These are phyloP conservation scores for Acanthosepion pharaonis DNA, from an alignment of 2,888 invertebrate species.

Conservation along the genomic window DNA sequence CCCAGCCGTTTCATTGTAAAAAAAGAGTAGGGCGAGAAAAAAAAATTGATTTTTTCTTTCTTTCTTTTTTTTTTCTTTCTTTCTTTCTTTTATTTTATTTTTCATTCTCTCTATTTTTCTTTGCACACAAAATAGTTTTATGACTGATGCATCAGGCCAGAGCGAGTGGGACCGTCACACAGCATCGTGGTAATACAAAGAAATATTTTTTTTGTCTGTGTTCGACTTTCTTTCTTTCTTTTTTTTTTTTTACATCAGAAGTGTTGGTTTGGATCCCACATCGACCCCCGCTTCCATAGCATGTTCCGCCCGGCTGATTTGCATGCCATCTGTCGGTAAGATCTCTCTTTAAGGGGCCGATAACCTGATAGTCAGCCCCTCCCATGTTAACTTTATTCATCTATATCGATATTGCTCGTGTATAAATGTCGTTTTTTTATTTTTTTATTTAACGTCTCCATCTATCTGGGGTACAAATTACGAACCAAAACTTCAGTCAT, in stretches of 20 bases:
- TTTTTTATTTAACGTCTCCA: no score
- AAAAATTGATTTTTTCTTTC: background rate
- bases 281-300: background rate
- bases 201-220: background rate
- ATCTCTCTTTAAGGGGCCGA: background rate
- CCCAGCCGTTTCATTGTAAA: background rate
- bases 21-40: background rate
- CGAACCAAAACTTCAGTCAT: background rate
- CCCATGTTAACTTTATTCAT: background rate
- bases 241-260: background rate
- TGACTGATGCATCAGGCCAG: background rate
- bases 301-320: slow-evolving; percentile 1
- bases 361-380: background rate
- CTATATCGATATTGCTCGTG: slow-evolving; percentile 6
- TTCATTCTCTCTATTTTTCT: background rate
- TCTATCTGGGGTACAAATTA: no score
- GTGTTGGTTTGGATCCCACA: background rate
- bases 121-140: background rate
- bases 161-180: background rate
- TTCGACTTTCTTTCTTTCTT: background rate
- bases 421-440: background rate
- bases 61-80: background rate
- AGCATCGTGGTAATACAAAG: background rate
- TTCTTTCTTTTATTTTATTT: background rate
- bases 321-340: slow-evolving; percentile 33